Base-by-base conservation (phyloP, 2,113 vertebrate species). In the Piaya cayana region DNA sequence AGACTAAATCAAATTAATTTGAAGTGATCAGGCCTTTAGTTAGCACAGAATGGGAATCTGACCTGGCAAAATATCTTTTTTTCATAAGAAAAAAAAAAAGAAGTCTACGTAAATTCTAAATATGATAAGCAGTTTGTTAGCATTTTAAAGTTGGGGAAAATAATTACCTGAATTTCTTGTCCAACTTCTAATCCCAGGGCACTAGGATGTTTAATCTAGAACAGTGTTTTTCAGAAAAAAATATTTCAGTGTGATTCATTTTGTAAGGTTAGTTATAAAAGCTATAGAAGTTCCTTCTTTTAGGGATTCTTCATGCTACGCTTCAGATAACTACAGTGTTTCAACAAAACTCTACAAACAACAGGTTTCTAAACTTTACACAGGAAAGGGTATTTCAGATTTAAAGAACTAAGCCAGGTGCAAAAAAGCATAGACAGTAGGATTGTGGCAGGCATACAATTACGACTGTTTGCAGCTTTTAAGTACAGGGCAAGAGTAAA, bases 121-220 rank as follows among this genome's bases (percentile, higher is more conserved):
- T 55, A 34, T 0, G 0, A 86, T 15, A 16, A 21, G 7, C 14
- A 14, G 18, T 72, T 89, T 53, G 18, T 50, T 23, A 60, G 34
- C 6, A 39, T 37, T 72, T 59, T 68, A 5, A 81, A 64, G 6
- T 65, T 9, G 12, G 65, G 59, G 58, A 45, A 91, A 77, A 37
- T 49, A 95, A 37, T 42, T 98, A 99, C 99, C 99, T 99, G 99
- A 96, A 99, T 99, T 98, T 99, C 98, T 95, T 99, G 99, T 67
- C 99, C 99, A 95, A 99, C 98, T 92, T 99, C 99, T 88, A 99
- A 98, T 90, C 99, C 99, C 84, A 99, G 96, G 85, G 98, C 99
- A 97, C 97, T 99, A 22, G 99, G 99, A 92, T 99, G 99, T 96
- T 98, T 98, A 80, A 99, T 98, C 99, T 99, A 95, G 86, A 98